Percentiles rank a stretch among this genome's conserved stretches.
Evolutionary conservation across 2,113 vertebrate genomes (phyloP).

Genomic region (Nanorana parkeri): DNA sequence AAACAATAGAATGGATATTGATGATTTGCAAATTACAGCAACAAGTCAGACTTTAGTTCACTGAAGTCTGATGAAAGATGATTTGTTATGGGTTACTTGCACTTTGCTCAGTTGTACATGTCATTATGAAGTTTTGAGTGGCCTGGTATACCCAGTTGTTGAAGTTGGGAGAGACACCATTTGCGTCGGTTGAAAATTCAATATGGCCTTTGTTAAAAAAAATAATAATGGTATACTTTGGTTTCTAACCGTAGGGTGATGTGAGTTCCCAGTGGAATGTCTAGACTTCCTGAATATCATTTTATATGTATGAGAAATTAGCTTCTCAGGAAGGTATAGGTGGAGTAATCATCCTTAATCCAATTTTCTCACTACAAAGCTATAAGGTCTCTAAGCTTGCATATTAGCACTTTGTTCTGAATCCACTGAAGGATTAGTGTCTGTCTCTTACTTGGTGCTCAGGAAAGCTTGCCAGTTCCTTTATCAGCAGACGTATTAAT

Average conservation of each 20-base stretch:
- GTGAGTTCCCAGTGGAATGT: background rate
- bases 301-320: constrained; percentile 3
- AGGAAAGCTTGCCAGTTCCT: constrained; percentile 20
- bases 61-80: too few species aligned
- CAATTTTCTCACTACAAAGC: constrained; percentile 11
- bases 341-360: constrained; percentile 1
- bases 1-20: too few species aligned
- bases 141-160: too few species aligned
- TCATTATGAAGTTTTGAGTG: too few species aligned
- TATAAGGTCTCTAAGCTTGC: constrained; percentile 8
- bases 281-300: background rate
- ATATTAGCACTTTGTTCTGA: constrained; percentile 35
- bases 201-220: too few species aligned
- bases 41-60: too few species aligned
- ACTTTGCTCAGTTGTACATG: too few species aligned
- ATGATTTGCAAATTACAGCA: too few species aligned
- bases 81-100: too few species aligned
- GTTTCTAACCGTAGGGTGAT: background rate
- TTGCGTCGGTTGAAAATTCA: too few species aligned
- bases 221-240: background rate
- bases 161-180: too few species aligned
- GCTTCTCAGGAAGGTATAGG: background rate
- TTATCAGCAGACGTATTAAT: constrained; percentile 42
- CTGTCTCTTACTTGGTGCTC: constrained; percentile 10
- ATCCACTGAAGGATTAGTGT: constrained; percentile 39